phyloP scores from a whole-genome alignment of 2,797 vertebrate species.

The Threskiornis aethiopicus region DNA sequence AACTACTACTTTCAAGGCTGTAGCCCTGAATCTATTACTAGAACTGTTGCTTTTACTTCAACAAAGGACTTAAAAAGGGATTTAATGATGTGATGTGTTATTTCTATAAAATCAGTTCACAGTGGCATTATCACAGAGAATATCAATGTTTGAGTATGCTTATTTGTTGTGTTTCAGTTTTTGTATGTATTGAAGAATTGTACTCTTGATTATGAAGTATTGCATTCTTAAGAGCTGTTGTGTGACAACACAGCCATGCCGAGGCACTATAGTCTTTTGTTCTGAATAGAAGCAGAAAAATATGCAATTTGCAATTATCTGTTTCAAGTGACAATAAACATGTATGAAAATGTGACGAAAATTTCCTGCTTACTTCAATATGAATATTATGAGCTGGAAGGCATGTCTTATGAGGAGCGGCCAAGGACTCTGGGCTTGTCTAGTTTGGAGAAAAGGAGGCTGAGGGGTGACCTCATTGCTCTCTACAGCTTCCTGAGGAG shows the following conservation, averaged over 20 bases:
- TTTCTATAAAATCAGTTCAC: neutral
- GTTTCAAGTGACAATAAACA: rapidly evolving
- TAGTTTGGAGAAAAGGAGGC: neutral
- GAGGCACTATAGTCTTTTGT: neutral
- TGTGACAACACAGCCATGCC: neutral
- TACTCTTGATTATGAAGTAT: neutral
- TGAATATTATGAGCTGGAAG: neutral
- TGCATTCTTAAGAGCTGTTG: neutral
- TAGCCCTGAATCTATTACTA: neutral
- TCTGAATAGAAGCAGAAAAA: neutral
- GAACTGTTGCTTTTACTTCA: neutral
- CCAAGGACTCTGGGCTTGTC: neutral
- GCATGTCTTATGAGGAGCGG: neutral
- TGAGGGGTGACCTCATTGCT: neutral
- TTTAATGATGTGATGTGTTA: neutral
- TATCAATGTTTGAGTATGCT: neutral
- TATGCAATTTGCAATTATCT: neutral
- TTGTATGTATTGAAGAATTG: neutral
- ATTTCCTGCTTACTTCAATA: neutral
- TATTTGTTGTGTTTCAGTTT: neutral
- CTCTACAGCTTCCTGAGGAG: neutral
- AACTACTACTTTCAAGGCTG: neutral
- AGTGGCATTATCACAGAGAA: neutral
- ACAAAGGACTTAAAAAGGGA: neutral
- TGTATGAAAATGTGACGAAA: neutral